Percentiles rank a stretch among this genome's conserved stretches.
Evolutionary conservation across 1,140 invertebrate species (phyloP).

Genomic region (Zeugodacus cucurbitae): DNA sequence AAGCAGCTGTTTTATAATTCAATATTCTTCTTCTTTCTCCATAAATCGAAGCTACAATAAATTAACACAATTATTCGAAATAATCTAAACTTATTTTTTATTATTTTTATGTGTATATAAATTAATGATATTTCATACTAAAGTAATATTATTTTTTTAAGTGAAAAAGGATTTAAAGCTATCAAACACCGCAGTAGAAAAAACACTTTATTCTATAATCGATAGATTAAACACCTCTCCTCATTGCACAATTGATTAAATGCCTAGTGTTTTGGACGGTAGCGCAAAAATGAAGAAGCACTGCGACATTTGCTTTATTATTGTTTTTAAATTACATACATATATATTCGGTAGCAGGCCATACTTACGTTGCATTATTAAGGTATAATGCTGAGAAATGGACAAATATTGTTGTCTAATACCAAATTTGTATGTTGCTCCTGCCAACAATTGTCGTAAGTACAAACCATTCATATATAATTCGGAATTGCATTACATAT

Average conservation of each 20-base stretch:
- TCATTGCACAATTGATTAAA: not conserved
- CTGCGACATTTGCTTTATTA: not conserved
- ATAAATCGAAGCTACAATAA: not conserved
- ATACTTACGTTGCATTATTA: not conserved
- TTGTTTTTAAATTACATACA: not conserved
- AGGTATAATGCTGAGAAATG: not conserved
- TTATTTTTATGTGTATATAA: not conserved
- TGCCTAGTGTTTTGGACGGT: not conserved
- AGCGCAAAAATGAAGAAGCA: not conserved
- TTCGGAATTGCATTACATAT: not conserved
- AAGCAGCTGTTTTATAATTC: not conserved
- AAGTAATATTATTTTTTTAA: not conserved
- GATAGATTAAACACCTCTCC: too few species aligned
- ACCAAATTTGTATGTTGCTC: not conserved
- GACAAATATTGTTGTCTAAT: not conserved
- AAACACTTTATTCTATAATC: too few species aligned
- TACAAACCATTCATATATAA: not conserved
- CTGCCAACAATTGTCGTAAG: slow-evolving; percentile 3
- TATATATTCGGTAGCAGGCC: not conserved
- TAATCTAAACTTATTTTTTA: not conserved
- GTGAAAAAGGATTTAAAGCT: not conserved
- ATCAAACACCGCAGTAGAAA: not conserved
- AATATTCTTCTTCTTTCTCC: not conserved
- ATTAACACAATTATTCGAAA: not conserved
- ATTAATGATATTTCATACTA: not conserved